Conservation (phyloP, 2,888 invertebrate genomes). For the Bimastos eiseni region DNA sequence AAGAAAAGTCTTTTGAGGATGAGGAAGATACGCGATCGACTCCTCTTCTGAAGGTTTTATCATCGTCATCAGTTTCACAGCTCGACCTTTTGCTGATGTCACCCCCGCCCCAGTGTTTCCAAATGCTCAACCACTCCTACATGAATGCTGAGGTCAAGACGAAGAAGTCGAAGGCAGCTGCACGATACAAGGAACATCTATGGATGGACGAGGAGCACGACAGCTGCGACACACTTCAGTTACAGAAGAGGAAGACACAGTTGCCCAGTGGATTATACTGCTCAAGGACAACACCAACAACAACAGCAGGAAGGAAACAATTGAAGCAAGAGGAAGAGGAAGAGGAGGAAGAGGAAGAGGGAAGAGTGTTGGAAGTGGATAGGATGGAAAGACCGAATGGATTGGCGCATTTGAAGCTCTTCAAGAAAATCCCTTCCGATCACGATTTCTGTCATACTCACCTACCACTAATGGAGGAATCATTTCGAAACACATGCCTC, state of each 20-base stretch:
- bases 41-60: not conserved
- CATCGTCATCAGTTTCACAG: not conserved
- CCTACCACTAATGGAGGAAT: not conserved
- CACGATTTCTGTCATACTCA: not conserved
- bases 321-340: not conserved
- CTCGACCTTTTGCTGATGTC: constrained; percentile 15
- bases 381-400: not conserved
- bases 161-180: too few relatives aligned
- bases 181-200: too few relatives aligned
- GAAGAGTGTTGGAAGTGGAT: not conserved
- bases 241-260: not conserved
- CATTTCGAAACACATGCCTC: not conserved
- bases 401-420: not conserved
- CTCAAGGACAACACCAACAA: not conserved
- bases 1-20: not conserved
- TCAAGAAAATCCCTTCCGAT: not conserved
- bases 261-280: not conserved
- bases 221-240: not conserved
- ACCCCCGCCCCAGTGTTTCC: not conserved
- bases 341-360: not conserved
- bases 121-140: not conserved
- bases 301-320: not conserved
- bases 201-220: not conserved
- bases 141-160: not conserved
- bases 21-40: not conserved